Conservation (phyloP, 2,113 vertebrate genomes). For the Phasianus colchicus region DNA sequence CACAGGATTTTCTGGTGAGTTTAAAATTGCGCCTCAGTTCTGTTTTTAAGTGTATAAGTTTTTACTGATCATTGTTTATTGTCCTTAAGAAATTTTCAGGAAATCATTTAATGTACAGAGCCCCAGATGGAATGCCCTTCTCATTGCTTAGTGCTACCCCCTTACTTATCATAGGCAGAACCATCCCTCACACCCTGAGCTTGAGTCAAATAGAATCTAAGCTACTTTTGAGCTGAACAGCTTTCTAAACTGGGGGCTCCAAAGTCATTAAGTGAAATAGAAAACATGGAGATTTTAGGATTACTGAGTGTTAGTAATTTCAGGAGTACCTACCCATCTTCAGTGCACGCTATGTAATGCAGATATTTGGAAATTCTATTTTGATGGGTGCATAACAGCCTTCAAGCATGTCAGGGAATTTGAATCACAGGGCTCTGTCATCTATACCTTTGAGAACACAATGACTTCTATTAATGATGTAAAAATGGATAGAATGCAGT, state of each 20-base stretch:
- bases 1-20: background rate
- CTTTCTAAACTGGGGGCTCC: background rate
- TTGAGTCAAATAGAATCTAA: background rate
- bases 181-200: background rate
- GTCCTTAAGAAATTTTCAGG: background rate
- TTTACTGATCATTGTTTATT: background rate
- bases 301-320: background rate
- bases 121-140: background rate
- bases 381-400: background rate
- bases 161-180: background rate
- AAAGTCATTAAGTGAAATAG: background rate
- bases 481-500: background rate
- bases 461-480: constrained; percentile 24
- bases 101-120: rapidly evolving
- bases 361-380: background rate
- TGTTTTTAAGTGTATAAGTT: background rate
- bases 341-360: background rate
- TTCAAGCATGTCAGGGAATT: background rate
- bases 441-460: constrained; percentile 49
- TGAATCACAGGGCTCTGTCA: constrained; percentile 22
- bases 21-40: background rate
- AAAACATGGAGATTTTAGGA: background rate
- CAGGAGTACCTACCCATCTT: background rate
- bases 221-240: rapidly evolving
- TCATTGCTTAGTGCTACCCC: rapidly evolving